Conservation (phyloP, 2,113 vertebrate genomes). For the Pangasianodon gigas region DNA sequence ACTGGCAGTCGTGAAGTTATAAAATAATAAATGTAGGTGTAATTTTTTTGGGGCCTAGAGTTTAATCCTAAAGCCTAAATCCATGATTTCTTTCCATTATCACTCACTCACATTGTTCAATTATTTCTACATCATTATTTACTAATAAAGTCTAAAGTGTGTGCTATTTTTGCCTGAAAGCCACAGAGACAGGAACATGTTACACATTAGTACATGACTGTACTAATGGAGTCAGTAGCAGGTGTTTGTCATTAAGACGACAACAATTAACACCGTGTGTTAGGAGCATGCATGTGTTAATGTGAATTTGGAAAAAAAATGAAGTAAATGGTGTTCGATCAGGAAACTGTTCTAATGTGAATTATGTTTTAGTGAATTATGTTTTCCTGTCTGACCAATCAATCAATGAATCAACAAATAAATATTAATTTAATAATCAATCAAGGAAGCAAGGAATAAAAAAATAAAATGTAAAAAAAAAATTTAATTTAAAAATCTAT, state of each 20-base stretch:
- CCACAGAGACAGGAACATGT: constrained; percentile 18
- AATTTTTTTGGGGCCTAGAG: not conserved
- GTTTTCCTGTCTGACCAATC: not conserved
- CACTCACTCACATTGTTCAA: not conserved
- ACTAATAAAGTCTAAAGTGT: constrained; percentile 19
- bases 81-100: constrained; percentile 24
- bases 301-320: not conserved
- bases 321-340: not conserved
- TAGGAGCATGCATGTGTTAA: constrained; percentile 7
- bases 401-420: not conserved
- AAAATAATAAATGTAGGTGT: constrained; percentile 11
- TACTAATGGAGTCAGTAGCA: constrained; percentile 30
- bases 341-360: not conserved
- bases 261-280: constrained; percentile 22
- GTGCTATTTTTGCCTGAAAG: constrained; percentile 13
- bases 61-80: constrained; percentile 17
- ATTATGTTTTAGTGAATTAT: not conserved
- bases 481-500: not conserved
- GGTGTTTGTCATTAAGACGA: constrained; percentile 32
- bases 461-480: not conserved
- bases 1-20: constrained; percentile 62
- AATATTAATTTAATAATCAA: not conserved
- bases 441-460: not conserved
- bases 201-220: constrained; percentile 6
- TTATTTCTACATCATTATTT: constrained; percentile 30